Base-by-base conservation (phyloP, 2,113 vertebrate genomes). In the Loxodonta africana region DNA sequence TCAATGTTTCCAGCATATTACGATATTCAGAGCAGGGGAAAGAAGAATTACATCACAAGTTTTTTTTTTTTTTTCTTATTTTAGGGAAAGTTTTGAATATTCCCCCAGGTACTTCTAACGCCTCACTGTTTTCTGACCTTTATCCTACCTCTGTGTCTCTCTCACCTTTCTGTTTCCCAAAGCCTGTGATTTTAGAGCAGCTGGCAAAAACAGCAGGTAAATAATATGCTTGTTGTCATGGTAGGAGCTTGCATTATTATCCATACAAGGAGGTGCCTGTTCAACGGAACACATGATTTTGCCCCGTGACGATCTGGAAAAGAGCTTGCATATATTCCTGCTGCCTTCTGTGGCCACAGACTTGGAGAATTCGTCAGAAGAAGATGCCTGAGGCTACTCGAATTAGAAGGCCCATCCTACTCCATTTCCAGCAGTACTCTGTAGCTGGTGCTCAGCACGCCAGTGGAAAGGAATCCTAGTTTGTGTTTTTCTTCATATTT, bases 401-500 rank as follows among this genome's bases (percentile, higher is more conserved):
- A 21, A 20, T 26, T 21, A 28, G 41, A 18, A 91, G 25, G 21
- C 30, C 33, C 77, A 8, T 74, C 57, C 83, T 33, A 8, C 41
- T 69, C 83, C 28, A 28, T 71, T 53, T 90, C 78, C 17, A 46
- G 84, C 17, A 46, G 28, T 21, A 18, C 67, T 89, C 80, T 33
- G 2, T 5, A n/a, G 83, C 30, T 67, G 60, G 0, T 2, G 57
- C 74, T 94, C 80, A 92, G 77, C 78, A 63, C 21, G 48, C 76
- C 65, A 14, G 60, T 94, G 84, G 44, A 82, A 90, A 95, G 84
- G 53, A 96, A 95, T 93, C 69, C 46, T 78, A 73, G 78, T 92
- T 92, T 83, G 63, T 94, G 88, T 97, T 90, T 94, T 87, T 95
- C 91, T 83, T 95, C 81, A 94, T 46, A 85, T 92, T 96, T 95